These are phyloP conservation scores for Rotaria sp. DNA, from an alignment of 2,888 invertebrate species.

Conservation along the genomic window DNA sequence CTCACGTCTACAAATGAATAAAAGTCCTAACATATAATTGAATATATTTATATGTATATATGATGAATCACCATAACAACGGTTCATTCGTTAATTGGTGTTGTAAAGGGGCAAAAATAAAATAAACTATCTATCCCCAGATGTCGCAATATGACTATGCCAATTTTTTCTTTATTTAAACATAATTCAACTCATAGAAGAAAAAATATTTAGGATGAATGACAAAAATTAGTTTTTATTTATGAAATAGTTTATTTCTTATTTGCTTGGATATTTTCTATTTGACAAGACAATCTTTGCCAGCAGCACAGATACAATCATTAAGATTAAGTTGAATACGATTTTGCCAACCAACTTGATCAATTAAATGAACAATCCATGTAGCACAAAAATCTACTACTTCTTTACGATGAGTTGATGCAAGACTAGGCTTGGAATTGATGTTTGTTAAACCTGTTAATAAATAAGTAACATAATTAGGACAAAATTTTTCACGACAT, in stretches of 20 bases:
- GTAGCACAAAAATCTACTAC: neutral
- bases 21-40: too few species aligned
- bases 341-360: neutral
- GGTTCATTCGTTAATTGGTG: neutral
- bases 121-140: neutral
- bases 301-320: neutral
- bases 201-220: neutral
- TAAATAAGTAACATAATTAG: conserved; percentile 4
- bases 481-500: conserved; percentile 17
- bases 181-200: neutral
- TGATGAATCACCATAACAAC: conserved; percentile 15
- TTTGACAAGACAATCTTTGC: conserved; percentile 11
- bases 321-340: neutral
- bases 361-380: conserved; percentile 5
- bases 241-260: neutral
- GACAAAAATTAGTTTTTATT: neutral
- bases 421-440: neutral
- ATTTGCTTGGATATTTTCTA: neutral
- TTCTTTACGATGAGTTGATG: neutral
- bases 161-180: neutral
- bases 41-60: too few species aligned
- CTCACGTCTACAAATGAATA: too few species aligned
- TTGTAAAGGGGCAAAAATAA: neutral
- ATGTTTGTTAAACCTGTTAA: neutral
- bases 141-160: neutral